Evolutionary conservation across 1,140 invertebrate genomes (phyloP), one percentile per base, ranked within the genome.

Genomic region (Cepaea nemoralis): DNA sequence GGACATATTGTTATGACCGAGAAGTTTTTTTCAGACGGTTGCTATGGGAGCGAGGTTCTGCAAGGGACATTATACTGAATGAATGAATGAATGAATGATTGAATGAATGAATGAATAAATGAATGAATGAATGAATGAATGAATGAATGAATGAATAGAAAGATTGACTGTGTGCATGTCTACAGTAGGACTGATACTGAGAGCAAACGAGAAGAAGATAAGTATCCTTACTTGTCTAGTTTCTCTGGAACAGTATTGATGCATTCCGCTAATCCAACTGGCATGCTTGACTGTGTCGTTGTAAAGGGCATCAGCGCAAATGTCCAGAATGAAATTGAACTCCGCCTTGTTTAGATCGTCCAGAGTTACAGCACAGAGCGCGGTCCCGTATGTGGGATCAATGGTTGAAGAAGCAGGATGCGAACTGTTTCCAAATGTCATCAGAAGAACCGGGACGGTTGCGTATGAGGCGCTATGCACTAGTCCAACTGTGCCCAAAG

Each of bases 371-470:
- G 27, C 73, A 75, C 73, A 75, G 22, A 75, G 19, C 10, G 45
- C 42, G 0, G 40, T 35, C 1, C 73, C 73, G 10, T 50, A 50
- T 3, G 5, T 24, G 33, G 73, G 40, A 42, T 75, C 73, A 8
- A 22, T 37, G 2, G 39, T 45, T n/a, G 8, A 19, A 40, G 69
- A 39, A 1, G 8, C 0, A 1, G 69, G 69, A 2, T 39, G 8
- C 35, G 69, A 40, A 39, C 69, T 37, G 5, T 71, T 71, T 16
- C 69, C 69, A 45, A 71, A 71, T n/a, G 69, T 22, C 37, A 33
- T 39, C n/a, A 71, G 1, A 71, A 71, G 69, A 27, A 71, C 69
- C 40, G 69, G 69, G 6, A 71, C n/a, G 50, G 33, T 39, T 6
- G 14, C 73, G 6, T 75, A 48, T 2, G 31, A 48, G 5, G 73